A percentile compares a stretch with the other conserved stretches of the same genome.
phyloP scores from a whole-genome alignment of 2,888 invertebrate species.

The Agonopterix subpropinquella region DNA sequence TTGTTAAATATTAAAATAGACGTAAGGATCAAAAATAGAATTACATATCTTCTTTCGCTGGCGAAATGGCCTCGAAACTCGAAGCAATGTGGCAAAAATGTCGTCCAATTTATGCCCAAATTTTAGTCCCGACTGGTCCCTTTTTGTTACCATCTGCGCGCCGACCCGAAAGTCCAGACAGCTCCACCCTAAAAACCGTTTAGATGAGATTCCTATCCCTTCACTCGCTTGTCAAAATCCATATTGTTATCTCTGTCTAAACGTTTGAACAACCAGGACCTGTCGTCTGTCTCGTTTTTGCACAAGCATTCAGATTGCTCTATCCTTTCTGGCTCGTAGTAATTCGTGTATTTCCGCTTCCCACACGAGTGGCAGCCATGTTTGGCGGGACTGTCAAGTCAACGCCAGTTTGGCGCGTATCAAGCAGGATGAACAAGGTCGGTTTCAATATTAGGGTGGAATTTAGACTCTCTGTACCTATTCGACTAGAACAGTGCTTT shows the following conservation, averaged over 20 bases:
- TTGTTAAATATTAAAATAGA: background rate
- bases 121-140: constrained; percentile 64
- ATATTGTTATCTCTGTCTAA: constrained; percentile 61
- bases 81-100: constrained; percentile 66
- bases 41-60: constrained; percentile 31
- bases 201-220: constrained; percentile 58
- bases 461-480: constrained; percentile 23
- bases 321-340: constrained; percentile 66
- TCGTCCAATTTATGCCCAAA: constrained; percentile 72
- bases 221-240: constrained; percentile 53
- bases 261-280: constrained; percentile 56
- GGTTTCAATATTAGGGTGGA: constrained; percentile 26
- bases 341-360: constrained; percentile 73
- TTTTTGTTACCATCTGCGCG: constrained; percentile 72
- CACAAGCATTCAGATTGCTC: constrained; percentile 49
- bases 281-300: constrained; percentile 64
- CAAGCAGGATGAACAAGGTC: constrained; percentile 53
- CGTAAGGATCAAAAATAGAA: constrained; percentile 7
- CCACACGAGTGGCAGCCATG: constrained; percentile 71
- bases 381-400: constrained; percentile 73
- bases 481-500: constrained; percentile 11
- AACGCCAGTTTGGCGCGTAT: constrained; percentile 70
- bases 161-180: constrained; percentile 66
- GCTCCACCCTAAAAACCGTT: constrained; percentile 75
- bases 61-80: constrained; percentile 38